Base-by-base conservation (phyloP, 2,113 vertebrate species). In the Limanda limanda region DNA sequence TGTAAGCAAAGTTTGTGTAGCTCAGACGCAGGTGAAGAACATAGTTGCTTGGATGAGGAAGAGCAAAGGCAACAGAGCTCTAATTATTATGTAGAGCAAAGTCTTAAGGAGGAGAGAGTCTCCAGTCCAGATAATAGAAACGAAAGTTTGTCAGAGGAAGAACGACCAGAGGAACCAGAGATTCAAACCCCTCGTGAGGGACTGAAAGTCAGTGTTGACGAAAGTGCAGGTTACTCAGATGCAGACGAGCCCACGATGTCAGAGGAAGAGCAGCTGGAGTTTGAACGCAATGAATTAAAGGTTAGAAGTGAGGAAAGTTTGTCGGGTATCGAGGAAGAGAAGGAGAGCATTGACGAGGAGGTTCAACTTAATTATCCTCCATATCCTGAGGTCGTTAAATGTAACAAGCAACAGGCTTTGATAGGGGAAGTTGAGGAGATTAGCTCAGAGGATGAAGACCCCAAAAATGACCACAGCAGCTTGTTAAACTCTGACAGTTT, bases 221-320 rank as follows among this genome's bases (percentile, higher is more conserved):
- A 82, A 56, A 82, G 66, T 20, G 20, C 23, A 5, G 55, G 45
- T 18, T 55, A 42, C 24, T 76, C 78, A 73, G 83, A 88, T 25
- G 18, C 42, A 1, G 85, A 82, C 0, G 66, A 87, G 14, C 15
- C 25, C 23, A 63, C 37, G 42, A 84, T 80, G 27, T 87, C 86
- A 71, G 82, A 82, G 20, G 85, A 81, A 67, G 71, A 78, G 14
- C 60, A 79, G 55, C 8, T 25, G 48, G 76, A 79, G 12, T 47
- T 24, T 52, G 55, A 71, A 48, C 23, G 54, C 54, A 71, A 81
- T 25, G 67, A 81, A 31, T 57, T 71, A 23, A 68, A 86, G 23
- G 65, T 62, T 21, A 81, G 85, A 21, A 23, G 47, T 25, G 84
- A 89, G 37, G 87, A 89, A 82, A 68, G 9, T 27, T 67, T 79